Conservation (phyloP, 1,140 invertebrate species). For the Drosophila aff. region DNA sequence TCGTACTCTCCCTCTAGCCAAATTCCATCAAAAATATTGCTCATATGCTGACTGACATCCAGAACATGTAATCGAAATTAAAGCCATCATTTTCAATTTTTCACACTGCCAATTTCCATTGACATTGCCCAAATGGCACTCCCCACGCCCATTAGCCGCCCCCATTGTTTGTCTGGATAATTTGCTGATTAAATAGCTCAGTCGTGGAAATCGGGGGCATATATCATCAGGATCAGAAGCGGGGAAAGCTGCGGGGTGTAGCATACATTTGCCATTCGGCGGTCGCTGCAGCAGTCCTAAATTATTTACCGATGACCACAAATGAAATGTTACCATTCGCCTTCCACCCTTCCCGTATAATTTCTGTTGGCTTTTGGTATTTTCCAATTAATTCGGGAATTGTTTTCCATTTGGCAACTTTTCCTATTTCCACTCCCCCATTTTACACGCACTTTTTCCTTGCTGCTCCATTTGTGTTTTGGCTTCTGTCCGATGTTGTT, state of each 20-base stretch:
- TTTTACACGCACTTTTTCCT: neutral
- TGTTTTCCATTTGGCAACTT: constrained; percentile 12
- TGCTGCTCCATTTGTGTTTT: constrained; percentile 5
- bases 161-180: constrained; percentile 34
- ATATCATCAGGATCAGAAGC: constrained; percentile 8
- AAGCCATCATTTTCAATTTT: constrained; percentile 4
- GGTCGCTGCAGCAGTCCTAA: constrained; percentile 32
- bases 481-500: constrained; percentile 33
- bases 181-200: constrained; percentile 45
- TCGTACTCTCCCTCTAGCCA: neutral
- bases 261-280: constrained; percentile 10
- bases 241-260: neutral
- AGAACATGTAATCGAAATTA: neutral
- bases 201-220: constrained; percentile 15
- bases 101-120: constrained; percentile 11
- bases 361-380: constrained; percentile 13
- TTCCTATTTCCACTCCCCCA: neutral
- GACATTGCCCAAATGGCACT: constrained; percentile 10
- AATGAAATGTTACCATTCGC: constrained; percentile 34
- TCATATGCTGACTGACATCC: neutral
- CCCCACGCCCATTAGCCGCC: constrained; percentile 5
- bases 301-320: constrained; percentile 54
- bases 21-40: neutral
- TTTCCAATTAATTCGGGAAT: constrained; percentile 40
- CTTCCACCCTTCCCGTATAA: no score